Conservation (phyloP, 1,140 invertebrate genomes). For the Rhopalosiphum maidis region DNA sequence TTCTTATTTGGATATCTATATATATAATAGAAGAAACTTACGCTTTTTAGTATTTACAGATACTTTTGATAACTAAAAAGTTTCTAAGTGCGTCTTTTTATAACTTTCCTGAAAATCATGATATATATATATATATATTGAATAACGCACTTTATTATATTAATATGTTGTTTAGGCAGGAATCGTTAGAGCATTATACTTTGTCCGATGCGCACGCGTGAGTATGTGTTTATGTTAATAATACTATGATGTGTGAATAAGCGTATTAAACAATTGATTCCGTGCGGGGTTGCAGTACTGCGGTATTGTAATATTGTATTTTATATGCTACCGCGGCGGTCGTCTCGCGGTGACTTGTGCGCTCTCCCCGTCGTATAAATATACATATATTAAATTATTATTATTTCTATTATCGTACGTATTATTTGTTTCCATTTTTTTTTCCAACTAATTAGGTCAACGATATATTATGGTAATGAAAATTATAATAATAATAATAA, state of each 20-base stretch:
- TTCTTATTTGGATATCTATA: too few relatives aligned
- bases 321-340: background rate
- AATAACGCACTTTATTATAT: too few relatives aligned
- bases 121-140: too few relatives aligned
- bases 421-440: constrained; percentile 12
- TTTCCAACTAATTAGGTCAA: constrained; percentile 29
- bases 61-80: too few relatives aligned
- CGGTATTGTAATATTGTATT: constrained; percentile 3
- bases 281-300: background rate
- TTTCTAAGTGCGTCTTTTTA: too few relatives aligned
- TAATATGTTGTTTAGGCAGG: too few relatives aligned
- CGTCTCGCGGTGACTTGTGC: background rate
- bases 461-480: constrained; percentile 16
- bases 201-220: background rate
- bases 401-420: background rate
- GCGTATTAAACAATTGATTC: background rate
- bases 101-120: too few relatives aligned
- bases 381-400: background rate
- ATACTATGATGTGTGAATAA: background rate
- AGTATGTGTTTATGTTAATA: background rate
- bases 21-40: too few relatives aligned
- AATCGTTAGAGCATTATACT: too few relatives aligned
- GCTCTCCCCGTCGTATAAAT: constrained; percentile 7
- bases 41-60: too few relatives aligned
- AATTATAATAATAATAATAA: constrained; percentile 37